phyloP scores from a whole-genome alignment of 2,113 vertebrate genomes.

The Prunella himalayana region DNA sequence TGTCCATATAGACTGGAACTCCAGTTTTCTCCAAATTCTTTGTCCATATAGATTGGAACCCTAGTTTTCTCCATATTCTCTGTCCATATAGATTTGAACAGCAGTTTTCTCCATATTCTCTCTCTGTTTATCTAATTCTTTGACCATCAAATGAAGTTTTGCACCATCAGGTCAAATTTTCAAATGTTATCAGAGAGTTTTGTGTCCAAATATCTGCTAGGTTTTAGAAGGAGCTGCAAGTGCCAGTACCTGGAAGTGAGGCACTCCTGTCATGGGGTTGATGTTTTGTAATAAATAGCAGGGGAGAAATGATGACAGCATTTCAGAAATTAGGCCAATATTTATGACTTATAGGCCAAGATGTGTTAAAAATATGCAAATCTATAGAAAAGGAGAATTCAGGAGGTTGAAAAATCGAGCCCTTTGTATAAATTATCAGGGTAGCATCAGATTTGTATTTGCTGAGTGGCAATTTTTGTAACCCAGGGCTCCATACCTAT shows the following conservation, averaged over 20 bases:
- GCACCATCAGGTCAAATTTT: not conserved
- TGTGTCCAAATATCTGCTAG: not conserved
- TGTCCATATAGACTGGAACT: not conserved
- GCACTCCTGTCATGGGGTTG: not conserved
- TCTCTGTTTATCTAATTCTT: not conserved
- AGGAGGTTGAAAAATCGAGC: not conserved
- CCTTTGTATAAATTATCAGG: not conserved
- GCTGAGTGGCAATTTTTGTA: not conserved
- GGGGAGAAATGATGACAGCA: not conserved
- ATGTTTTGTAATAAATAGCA: not conserved
- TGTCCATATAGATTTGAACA: not conserved
- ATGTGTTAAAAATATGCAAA: not conserved
- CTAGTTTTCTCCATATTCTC: not conserved
- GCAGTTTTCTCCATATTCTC: not conserved
- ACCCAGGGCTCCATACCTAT: not conserved
- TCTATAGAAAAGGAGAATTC: not conserved
- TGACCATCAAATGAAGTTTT: not conserved
- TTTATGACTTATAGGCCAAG: not conserved
- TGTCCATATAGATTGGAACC: not conserved
- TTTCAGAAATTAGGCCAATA: not conserved
- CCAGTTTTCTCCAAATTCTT: not conserved
- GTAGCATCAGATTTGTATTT: not conserved
- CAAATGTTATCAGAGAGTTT: not conserved
- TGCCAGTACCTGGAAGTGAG: not conserved
- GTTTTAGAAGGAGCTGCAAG: not conserved